These are phyloP conservation scores for Anadara kagoshimensis DNA, from an alignment of 1,140 invertebrate species.

Conservation along the genomic window DNA sequence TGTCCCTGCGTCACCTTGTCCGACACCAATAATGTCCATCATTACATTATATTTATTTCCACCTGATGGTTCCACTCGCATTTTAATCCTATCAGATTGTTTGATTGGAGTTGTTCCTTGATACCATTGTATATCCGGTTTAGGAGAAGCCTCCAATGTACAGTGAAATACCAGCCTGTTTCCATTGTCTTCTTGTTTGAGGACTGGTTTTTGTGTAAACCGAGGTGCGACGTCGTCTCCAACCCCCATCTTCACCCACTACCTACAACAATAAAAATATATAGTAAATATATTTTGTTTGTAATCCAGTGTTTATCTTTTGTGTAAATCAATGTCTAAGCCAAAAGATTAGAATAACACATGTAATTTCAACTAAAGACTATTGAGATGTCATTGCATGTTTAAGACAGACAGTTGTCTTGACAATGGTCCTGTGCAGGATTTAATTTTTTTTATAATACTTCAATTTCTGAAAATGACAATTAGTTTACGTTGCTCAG, in stretches of 20 bases:
- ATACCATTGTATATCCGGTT: constrained; percentile 70
- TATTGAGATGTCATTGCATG: not conserved
- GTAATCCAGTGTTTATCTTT: not conserved
- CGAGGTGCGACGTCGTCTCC: constrained; percentile 97
- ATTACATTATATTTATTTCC: constrained; percentile 65
- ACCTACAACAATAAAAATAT: constrained; percentile 37
- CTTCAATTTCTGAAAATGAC: not conserved
- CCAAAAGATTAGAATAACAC: not conserved
- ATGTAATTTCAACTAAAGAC: not conserved
- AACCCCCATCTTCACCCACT: constrained; percentile 80
- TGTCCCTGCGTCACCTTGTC: constrained; percentile 95
- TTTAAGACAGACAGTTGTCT: not conserved
- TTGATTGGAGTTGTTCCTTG: constrained; percentile 60
- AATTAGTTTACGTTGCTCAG: not conserved
- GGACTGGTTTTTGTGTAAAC: constrained; percentile 96
- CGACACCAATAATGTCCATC: constrained; percentile 94
- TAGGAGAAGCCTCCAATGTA: constrained; percentile 69
- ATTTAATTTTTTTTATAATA: not conserved
- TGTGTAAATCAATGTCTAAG: not conserved
- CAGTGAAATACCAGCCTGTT: constrained; percentile 70
- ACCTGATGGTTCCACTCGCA: constrained; percentile 63
- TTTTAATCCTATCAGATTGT: constrained; percentile 61
- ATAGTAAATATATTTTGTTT: not conserved
- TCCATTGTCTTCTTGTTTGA: constrained; percentile 94
- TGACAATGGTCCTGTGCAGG: not conserved